Conservation (phyloP, 2,797 vertebrate species). For the Sparidentex hasta region DNA sequence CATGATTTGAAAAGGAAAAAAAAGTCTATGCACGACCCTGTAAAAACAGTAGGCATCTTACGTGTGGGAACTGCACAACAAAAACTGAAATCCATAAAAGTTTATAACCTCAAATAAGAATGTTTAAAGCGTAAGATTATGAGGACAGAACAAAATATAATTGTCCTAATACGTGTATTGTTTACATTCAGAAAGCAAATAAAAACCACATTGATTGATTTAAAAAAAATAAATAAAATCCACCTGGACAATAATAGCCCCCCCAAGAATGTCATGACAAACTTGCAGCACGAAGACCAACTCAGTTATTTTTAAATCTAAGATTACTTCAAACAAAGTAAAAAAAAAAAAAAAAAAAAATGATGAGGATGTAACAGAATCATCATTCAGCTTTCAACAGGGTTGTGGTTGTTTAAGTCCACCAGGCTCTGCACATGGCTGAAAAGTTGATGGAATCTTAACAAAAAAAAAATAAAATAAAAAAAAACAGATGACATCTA, state of each 20-base stretch:
- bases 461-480: too few relatives aligned
- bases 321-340: conserved; percentile 10
- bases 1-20: not conserved
- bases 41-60: conserved; percentile 5
- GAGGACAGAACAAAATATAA: not conserved
- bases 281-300: not conserved
- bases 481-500: not conserved
- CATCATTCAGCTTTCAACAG: not conserved
- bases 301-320: not conserved
- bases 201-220: not conserved
- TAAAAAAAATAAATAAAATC: conserved; percentile 3
- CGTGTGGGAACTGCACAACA: not conserved
- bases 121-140: not conserved
- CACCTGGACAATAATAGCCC: not conserved
- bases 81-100: not conserved
- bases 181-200: conserved; percentile 4
- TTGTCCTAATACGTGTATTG: not conserved
- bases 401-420: conserved; percentile 6
- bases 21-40: not conserved
- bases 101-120: not conserved
- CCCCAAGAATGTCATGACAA: not conserved
- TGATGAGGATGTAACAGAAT: not conserved
- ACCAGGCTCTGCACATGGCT: not conserved
- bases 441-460: conserved; percentile 18
- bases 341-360: conserved; percentile 6